These are phyloP conservation scores for Pantherophis guttatus DNA, from an alignment of 2,113 vertebrate genomes.

Conservation along the genomic window DNA sequence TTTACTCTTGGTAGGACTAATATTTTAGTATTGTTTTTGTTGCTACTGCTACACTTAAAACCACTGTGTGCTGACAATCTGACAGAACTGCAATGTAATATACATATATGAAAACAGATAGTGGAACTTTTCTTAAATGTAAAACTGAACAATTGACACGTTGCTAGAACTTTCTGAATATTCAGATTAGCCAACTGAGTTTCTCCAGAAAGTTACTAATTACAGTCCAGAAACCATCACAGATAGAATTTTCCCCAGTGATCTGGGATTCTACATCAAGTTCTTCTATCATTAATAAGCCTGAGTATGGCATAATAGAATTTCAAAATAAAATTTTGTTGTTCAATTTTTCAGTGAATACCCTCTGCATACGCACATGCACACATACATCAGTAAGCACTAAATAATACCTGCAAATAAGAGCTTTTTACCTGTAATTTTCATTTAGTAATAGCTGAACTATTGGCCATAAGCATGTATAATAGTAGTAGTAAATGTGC, in stretches of 20 bases:
- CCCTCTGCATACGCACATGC: not conserved
- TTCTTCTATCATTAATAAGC: too few relatives aligned
- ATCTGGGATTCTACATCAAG: not conserved
- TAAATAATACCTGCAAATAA: constrained; percentile 15
- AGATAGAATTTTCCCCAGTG: not conserved
- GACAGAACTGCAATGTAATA: not conserved
- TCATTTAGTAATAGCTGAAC: constrained; percentile 29
- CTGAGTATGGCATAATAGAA: not conserved
- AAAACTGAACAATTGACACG: not conserved
- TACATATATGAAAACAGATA: not conserved
- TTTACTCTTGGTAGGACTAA: not conserved
- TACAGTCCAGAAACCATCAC: not conserved
- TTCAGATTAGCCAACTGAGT: not conserved
- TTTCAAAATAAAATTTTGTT: not conserved
- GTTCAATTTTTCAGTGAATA: not conserved
- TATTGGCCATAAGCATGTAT: not conserved
- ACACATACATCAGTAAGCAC: not conserved
- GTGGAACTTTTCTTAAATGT: not conserved
- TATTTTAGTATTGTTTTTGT: not conserved
- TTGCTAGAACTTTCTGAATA: not conserved
- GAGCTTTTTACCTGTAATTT: constrained; percentile 30
- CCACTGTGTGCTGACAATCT: not conserved
- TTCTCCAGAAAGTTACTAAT: not conserved
- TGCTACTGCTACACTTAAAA: not conserved
- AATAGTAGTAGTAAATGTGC: not conserved